Evolutionary conservation across 1,140 invertebrate genomes (phyloP).

Genomic region (Stegodyphus dumicola): DNA sequence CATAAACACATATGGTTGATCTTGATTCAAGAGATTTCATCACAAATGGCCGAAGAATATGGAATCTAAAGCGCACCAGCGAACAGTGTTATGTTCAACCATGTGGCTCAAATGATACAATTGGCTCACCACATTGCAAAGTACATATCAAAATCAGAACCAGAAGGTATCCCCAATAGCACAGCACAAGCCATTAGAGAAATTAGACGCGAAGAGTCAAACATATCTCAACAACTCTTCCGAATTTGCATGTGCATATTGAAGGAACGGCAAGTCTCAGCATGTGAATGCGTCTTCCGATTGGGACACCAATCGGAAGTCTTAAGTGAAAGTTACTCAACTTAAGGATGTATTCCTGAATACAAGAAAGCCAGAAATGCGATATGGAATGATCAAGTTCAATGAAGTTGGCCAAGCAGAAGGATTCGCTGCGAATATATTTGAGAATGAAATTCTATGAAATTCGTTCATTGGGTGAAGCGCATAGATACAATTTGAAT

Average conservation of each 20-base stretch:
- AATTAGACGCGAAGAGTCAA: constrained; percentile 63
- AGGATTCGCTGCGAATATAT: constrained; percentile 30
- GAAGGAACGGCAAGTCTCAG: constrained; percentile 52
- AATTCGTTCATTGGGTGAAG: constrained; percentile 40
- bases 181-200: constrained; percentile 64
- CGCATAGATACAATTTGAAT: constrained; percentile 23
- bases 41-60: too few relatives aligned
- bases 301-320: constrained; percentile 52
- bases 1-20: too few relatives aligned
- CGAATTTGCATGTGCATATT: constrained; percentile 63
- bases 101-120: constrained; percentile 63
- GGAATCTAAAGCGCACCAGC: constrained; percentile 58
- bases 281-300: constrained; percentile 60
- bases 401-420: constrained; percentile 21
- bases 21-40: too few relatives aligned
- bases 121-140: constrained; percentile 69
- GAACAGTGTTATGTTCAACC: constrained; percentile 65
- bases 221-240: constrained; percentile 65
- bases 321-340: constrained; percentile 10
- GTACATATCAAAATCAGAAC: constrained; percentile 68
- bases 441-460: constrained; percentile 53
- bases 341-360: constrained; percentile 21
- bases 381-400: constrained; percentile 44
- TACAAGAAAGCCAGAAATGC: constrained; percentile 52
- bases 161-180: constrained; percentile 62